Evolutionary conservation across 2,797 vertebrate species (phyloP).

Genomic region (Pogoniulus pusillus): DNA sequence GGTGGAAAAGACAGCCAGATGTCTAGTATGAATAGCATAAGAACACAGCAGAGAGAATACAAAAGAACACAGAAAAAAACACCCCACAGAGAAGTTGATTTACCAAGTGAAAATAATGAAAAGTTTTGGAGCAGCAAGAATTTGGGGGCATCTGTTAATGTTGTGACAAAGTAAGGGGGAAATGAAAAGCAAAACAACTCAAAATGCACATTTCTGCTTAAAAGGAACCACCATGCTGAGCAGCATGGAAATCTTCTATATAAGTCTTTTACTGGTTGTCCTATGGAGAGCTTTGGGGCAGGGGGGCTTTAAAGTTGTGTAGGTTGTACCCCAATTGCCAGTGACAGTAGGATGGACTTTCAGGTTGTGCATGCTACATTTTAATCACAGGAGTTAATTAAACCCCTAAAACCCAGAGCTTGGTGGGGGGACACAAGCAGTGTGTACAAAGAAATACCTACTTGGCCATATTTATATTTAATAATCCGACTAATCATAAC

Average conservation of each 20-base stretch:
- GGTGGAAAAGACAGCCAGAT: constrained; percentile 59
- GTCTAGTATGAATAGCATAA: constrained; percentile 54
- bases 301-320: not conserved
- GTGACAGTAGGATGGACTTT: not conserved
- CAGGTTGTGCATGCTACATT: not conserved
- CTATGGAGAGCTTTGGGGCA: not conserved
- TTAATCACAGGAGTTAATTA: not conserved
- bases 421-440: not conserved
- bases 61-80: constrained; percentile 55
- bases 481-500: not conserved
- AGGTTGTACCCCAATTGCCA: not conserved
- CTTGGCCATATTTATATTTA: not conserved
- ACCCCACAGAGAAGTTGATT: constrained; percentile 36
- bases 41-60: constrained; percentile 62
- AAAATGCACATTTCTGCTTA: not conserved
- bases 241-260: not conserved
- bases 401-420: not conserved
- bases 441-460: not conserved
- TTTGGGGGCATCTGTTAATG: constrained; percentile 22
- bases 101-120: constrained; percentile 29
- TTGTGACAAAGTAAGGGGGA: not conserved
- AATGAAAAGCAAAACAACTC: not conserved
- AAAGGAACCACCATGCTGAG: not conserved
- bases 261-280: not conserved
- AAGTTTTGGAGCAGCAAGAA: constrained; percentile 35